Evolutionary conservation across 1,140 invertebrate genomes (phyloP), one percentile per base, ranked within the genome.

Genomic region (Drosophila sp.): DNA sequence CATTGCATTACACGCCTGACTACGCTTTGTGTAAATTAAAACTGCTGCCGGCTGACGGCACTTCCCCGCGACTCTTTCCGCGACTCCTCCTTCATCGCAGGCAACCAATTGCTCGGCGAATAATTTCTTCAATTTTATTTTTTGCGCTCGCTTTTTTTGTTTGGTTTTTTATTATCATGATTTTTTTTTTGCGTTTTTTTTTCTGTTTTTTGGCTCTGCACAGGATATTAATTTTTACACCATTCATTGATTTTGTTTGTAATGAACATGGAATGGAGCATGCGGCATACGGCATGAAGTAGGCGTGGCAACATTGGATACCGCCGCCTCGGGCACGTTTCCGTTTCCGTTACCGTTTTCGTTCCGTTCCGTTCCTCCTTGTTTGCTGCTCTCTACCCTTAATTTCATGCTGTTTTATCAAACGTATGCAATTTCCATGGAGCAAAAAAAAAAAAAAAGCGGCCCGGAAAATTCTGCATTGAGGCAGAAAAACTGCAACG

Each of bases 141-240:
- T 64, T 27, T 70, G 35, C 35, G 35, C 32, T 8, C 47, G 33
- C 8, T 8, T 2, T 6, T 60, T 54, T 29, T 56, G 17, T 17
- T 78, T 66, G 29, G 55, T 58, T 68, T 66, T 60, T 27, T 50
- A 47, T 47, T n/a, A n/a, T 11, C 1, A 41, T 17, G 1, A 23
- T 44, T 47, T 60, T 55, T 17, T 66, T 61, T 70, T 41, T 41
- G 30, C 30, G 32, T 57, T 32, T 29, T 40, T 27, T 6, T 61
- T 27, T 54, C 30, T 61, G 7, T 29, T 66, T 72, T 61, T 23
- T 41, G 29, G 60, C 55, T 72, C 25, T 41, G 44, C 66, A 66
- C 90, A 91, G 90, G 90, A 91, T 91, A 91, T 91, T 91, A 91
- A 91, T 91, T 91, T 91, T 91, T 91, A 91, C 90, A 91, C 82